Evolutionary conservation across 2,888 invertebrate species (phyloP).

Genomic region (Cotesia congregata): DNA sequence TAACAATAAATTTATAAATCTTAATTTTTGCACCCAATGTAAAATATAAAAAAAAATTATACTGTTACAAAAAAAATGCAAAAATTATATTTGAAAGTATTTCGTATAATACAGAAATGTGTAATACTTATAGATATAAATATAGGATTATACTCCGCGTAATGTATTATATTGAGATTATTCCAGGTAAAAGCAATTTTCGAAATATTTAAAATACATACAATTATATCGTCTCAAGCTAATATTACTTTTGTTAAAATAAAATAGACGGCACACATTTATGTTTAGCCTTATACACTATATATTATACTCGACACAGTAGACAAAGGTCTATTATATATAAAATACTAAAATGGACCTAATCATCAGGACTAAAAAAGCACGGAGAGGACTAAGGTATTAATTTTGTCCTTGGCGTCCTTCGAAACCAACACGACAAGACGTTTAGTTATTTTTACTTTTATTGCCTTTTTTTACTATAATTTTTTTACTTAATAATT

Average conservation of each 20-base stretch:
- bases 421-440: slow-evolving; percentile 21
- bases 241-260: slow-evolving; percentile 36
- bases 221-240: slow-evolving; percentile 55
- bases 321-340: slow-evolving; percentile 19
- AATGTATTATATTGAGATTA: slow-evolving; percentile 56
- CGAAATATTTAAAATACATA: slow-evolving; percentile 69
- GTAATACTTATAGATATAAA: background rate
- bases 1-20: no score
- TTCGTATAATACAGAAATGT: background rate
- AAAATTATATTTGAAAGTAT: no score
- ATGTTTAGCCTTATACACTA: background rate
- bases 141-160: slow-evolving; percentile 17
- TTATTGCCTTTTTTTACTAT: background rate
- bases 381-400: background rate
- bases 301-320: background rate
- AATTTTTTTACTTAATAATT: background rate
- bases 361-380: slow-evolving; percentile 16
- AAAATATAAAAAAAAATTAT: no score
- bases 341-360: background rate
- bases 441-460: background rate
- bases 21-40: no score
- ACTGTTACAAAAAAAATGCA: no score
- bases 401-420: slow-evolving; percentile 19
- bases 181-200: slow-evolving; percentile 69
- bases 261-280: slow-evolving; percentile 40